These are phyloP conservation scores for Cerastis rubricosa DNA, from an alignment of 2,888 invertebrate genomes.

Conservation along the genomic window DNA sequence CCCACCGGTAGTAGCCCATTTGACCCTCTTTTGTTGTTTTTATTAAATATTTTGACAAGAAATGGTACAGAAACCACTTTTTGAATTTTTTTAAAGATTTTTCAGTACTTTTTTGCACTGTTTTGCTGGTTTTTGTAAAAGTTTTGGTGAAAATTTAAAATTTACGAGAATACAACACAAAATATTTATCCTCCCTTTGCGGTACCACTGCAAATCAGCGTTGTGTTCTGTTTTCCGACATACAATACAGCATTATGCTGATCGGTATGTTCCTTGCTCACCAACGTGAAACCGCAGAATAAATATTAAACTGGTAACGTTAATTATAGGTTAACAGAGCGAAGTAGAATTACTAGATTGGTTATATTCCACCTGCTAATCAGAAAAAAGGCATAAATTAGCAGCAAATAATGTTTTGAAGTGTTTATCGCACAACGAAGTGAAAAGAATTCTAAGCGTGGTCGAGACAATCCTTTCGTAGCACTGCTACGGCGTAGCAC, in stretches of 20 bases:
- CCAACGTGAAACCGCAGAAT: background rate
- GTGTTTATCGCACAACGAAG: background rate
- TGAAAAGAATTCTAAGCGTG: background rate
- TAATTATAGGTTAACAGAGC: background rate
- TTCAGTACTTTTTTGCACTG: background rate
- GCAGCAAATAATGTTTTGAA: too few species aligned
- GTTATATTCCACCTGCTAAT: background rate
- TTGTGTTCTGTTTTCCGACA: too few species aligned
- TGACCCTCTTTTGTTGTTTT: constrained; percentile 47
- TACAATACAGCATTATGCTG: too few species aligned
- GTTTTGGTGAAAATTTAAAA: too few species aligned
- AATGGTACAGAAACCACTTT: background rate
- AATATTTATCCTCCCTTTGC: too few species aligned
- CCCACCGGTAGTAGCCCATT: constrained; percentile 40
- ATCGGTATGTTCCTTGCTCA: background rate
- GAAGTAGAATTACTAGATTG: background rate
- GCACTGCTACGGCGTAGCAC: constrained; percentile 18
- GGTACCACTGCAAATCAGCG: too few species aligned
- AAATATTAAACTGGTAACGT: background rate
- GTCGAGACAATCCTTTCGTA: background rate
- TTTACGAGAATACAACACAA: too few species aligned
- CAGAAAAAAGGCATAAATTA: background rate
- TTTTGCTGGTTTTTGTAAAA: background rate
- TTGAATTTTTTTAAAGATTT: background rate
- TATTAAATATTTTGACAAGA: too few species aligned